A percentile compares a stretch with the other conserved stretches of the same genome.
phyloP scores from a whole-genome alignment of 2,797 vertebrate species.

The Dromococcyx pavoninus region DNA sequence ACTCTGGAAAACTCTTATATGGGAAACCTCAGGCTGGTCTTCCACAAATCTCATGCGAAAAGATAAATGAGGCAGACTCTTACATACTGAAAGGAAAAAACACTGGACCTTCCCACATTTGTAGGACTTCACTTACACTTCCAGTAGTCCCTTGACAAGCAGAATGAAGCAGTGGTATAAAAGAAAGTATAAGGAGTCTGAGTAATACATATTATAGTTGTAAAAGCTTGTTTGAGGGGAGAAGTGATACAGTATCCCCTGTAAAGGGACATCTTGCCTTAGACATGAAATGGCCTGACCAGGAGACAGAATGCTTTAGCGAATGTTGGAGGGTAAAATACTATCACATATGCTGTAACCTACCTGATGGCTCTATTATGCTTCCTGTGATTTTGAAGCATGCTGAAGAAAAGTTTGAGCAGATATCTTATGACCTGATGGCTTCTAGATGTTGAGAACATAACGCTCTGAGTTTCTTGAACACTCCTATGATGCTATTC shows the following conservation, averaged over 20 bases:
- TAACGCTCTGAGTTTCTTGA: neutral
- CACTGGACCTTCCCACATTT: neutral
- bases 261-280: neutral
- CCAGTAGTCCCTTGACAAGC: neutral
- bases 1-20: neutral
- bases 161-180: neutral
- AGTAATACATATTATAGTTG: neutral
- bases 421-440: neutral
- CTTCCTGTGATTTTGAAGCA: neutral
- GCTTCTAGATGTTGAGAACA: neutral
- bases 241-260: neutral
- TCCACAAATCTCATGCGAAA: neutral
- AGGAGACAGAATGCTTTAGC: neutral
- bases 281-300: neutral
- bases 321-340: neutral
- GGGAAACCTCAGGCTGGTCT: neutral
- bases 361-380: neutral
- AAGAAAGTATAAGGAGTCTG: neutral
- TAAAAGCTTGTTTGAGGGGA: neutral
- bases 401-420: neutral
- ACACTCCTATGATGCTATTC: neutral
- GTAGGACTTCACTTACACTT: neutral
- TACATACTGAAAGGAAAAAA: neutral
- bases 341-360: neutral
- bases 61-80: neutral